Evolutionary conservation across 2,888 invertebrate genomes (phyloP).

Genomic region (Chouioia cunea): DNA sequence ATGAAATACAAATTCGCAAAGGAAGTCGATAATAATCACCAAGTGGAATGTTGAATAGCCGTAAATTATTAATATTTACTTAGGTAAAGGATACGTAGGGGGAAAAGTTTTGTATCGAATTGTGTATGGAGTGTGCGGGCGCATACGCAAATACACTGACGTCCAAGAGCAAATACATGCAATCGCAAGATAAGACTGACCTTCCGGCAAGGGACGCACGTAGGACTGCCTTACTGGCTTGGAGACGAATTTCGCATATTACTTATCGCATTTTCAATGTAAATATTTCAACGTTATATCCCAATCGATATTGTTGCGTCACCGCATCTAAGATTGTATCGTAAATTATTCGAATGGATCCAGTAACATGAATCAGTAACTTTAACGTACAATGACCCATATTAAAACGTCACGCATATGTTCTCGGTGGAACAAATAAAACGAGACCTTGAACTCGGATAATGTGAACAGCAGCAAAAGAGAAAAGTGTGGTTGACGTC

Average conservation of each 20-base stretch:
- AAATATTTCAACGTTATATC: no score
- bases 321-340: no score
- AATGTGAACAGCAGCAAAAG: conserved; percentile 21
- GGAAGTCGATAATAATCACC: background rate
- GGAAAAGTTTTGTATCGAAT: conserved; percentile 37
- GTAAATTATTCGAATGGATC: no score
- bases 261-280: no score
- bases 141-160: conserved; percentile 63
- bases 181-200: conserved; percentile 60
- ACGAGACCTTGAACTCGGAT: conserved; percentile 30
- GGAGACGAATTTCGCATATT: background rate
- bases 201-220: conserved; percentile 28
- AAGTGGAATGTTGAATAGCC: background rate
- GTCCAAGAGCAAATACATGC: conserved; percentile 64
- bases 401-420: no score
- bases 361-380: no score
- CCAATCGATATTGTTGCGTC: no score
- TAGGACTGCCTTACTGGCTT: background rate
- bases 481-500: no score
- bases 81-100: conserved; percentile 26
- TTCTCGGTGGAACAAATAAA: no score
- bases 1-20: no score
- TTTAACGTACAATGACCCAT: no score
- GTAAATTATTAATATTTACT: conserved; percentile 37
- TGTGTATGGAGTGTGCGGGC: conserved; percentile 61